Base-by-base conservation (phyloP, 2,113 vertebrate genomes). In the Saguinus midas region DNA sequence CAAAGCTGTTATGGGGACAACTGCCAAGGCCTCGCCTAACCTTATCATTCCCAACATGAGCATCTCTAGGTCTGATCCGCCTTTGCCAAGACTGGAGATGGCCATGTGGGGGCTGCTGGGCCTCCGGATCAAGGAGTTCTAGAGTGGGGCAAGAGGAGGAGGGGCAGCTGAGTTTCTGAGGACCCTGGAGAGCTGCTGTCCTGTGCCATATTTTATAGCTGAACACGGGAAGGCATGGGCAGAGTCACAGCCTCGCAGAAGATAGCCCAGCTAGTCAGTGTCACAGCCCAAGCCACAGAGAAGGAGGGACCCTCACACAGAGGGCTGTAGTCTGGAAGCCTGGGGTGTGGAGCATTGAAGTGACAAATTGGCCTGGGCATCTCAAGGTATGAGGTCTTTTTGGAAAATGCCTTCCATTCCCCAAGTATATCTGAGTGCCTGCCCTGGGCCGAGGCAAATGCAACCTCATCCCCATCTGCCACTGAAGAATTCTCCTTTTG, bases 41-140 rank as follows among this genome's bases (percentile, higher is more conserved):
- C 35, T 95, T 97, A 97, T 97, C 96, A 66, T 25, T 25, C 18
- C 45, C 43, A 16, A 13, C 89, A 87, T 89, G 40, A 94, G 40
- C 52, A 17, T 68, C 18, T 93, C 75, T 11, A 29, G 55, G 57
- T 83, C 40, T 61, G 40, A 58, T 61, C 27, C 76, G 29, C 55
- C 55, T 13, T 1, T 80, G 40, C 64, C 83, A 79, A 88, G 79
- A 58, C 52, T 50, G 58, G 23, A 72, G 52, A n/a, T 66, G 40
- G 80, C 70, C 88, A 21, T 0, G 3, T 61, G 81, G 79, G n/a
- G 25, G 11, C 12, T 50, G 17, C 3, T 3, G 11, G 64, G 43
- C 55, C 37, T 80, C 29, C 16, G 52, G 37, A 75, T 85, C 20
- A 50, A 61, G 61, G 25, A 18, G 14, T 88, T 85, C 50, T 79